These are phyloP conservation scores for Phyllotis vaccarum DNA, from an alignment of 2,797 vertebrate genomes.

Conservation along the genomic window DNA sequence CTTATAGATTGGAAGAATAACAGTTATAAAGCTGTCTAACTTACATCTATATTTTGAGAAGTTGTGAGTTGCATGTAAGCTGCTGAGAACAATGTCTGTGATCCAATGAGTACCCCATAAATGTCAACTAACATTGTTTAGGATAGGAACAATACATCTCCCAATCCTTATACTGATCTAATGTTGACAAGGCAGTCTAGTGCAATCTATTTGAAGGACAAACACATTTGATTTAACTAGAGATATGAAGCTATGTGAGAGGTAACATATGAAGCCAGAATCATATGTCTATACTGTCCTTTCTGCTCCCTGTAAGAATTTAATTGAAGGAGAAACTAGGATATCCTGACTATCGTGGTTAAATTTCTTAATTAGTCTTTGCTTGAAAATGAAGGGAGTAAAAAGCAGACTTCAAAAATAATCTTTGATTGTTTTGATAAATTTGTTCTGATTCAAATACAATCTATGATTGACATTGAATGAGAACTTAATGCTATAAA, in stretches of 20 bases:
- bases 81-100: not conserved
- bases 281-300: not conserved
- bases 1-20: slow-evolving; percentile 19
- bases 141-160: not conserved
- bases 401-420: slow-evolving; percentile 33
- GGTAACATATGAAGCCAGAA: not conserved
- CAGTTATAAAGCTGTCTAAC: slow-evolving; percentile 10
- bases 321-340: not conserved
- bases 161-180: not conserved
- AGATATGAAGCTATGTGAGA: not conserved
- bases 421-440: not conserved
- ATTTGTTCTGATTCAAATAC: not conserved
- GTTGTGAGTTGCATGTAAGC: slow-evolving; percentile 9
- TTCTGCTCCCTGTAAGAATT: slow-evolving; percentile 29
- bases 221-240: slow-evolving; percentile 18
- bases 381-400: not conserved
- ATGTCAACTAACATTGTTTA: slow-evolving; percentile 12
- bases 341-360: not conserved
- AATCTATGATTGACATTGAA: slow-evolving; percentile 21
- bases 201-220: not conserved
- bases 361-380: not conserved
- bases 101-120: slow-evolving; percentile 36
- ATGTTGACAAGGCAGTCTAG: not conserved
- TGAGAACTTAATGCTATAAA: slow-evolving; percentile 4
- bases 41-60: not conserved